Conservation (phyloP, 2,888 invertebrate species). For the Copidosoma aretas region DNA sequence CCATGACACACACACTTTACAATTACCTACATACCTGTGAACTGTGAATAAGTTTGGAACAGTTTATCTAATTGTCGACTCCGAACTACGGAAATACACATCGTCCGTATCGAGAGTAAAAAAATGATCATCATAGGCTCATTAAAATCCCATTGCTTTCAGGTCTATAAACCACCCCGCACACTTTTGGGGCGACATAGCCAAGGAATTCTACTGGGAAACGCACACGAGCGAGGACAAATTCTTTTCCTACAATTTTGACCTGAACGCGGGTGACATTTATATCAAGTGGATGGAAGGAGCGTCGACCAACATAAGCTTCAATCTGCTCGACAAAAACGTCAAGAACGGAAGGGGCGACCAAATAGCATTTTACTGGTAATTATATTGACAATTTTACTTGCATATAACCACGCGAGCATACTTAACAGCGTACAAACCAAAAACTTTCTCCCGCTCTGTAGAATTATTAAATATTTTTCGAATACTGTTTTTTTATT, state of each 20-base stretch:
- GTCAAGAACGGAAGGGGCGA: constrained; percentile 88
- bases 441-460: no score
- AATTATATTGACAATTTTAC: constrained; percentile 38
- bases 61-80: no score
- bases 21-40: no score
- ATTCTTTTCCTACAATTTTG: constrained; percentile 91
- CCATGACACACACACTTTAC: no score
- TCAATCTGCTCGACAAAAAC: constrained; percentile 92
- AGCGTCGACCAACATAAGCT: constrained; percentile 92
- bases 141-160: constrained; percentile 26
- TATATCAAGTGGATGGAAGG: constrained; percentile 95
- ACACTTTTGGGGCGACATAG: constrained; percentile 91
- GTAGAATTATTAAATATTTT: no score
- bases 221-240: constrained; percentile 75
- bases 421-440: no score
- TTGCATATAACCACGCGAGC: no score
- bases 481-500: no score
- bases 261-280: constrained; percentile 85
- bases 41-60: no score
- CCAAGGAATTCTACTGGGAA: constrained; percentile 94
- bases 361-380: constrained; percentile 95
- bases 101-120: no score
- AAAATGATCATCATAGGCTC: no score
- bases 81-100: no score
- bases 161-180: constrained; percentile 85